A percentile compares a stretch with the other conserved stretches of the same genome.
phyloP scores from a whole-genome alignment of 2,888 invertebrate genomes.

The Chamaedrilus cognettii region DNA sequence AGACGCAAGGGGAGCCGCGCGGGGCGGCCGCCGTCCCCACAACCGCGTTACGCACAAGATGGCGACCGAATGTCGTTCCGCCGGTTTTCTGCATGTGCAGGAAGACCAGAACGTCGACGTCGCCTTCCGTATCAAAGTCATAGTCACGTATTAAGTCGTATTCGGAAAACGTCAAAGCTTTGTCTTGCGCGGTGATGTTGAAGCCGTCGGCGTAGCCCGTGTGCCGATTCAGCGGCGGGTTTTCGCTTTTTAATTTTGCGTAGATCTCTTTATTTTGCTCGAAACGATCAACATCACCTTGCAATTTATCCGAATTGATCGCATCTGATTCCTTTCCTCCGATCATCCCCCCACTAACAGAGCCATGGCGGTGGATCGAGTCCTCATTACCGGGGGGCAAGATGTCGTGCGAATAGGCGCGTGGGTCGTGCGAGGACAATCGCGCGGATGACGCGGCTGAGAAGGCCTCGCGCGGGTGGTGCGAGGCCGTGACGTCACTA shows the following conservation, averaged over 20 bases:
- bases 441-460: not conserved
- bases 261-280: too few relatives aligned
- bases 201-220: too few relatives aligned
- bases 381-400: too few relatives aligned
- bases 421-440: not conserved
- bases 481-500: not conserved
- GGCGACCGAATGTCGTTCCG: constrained; percentile 94
- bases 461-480: not conserved
- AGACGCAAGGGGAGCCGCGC: constrained; percentile 90
- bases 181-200: too few relatives aligned
- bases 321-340: too few relatives aligned
- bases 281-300: too few relatives aligned
- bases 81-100: constrained; percentile 99
- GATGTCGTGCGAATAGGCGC: not conserved
- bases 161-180: constrained; percentile 19
- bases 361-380: too few relatives aligned
- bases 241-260: too few relatives aligned
- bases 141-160: constrained; percentile 23
- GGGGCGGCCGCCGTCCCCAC: too few relatives aligned
- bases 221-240: not conserved
- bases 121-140: constrained; percentile 61
- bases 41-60: constrained; percentile 93
- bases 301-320: too few relatives aligned
- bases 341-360: too few relatives aligned
- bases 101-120: constrained; percentile 92